Conservation (phyloP, 2,797 vertebrate genomes). For the Ispidina picta region DNA sequence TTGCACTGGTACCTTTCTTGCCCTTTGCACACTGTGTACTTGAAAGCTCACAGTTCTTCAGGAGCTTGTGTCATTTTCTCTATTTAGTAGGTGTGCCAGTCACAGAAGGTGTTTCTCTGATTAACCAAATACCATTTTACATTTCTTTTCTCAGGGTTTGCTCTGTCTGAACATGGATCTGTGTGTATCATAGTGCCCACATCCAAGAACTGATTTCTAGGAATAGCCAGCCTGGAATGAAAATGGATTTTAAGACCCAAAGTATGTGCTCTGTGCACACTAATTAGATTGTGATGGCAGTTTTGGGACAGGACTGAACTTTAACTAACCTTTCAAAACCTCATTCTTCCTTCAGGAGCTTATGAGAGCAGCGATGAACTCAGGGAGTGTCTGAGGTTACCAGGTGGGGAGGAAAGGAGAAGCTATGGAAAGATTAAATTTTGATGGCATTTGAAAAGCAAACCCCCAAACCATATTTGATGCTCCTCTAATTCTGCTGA, state of each 20-base stretch:
- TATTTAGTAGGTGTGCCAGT: background rate
- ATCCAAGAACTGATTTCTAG: background rate
- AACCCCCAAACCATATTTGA: background rate
- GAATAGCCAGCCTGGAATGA: background rate
- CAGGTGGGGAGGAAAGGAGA: background rate
- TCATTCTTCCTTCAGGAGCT: background rate
- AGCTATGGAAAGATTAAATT: slow-evolving; percentile 8
- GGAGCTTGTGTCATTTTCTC: background rate
- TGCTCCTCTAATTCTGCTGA: background rate
- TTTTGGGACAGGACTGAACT: slow-evolving; percentile 14
- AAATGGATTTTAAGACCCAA: slow-evolving; percentile 5
- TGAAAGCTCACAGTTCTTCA: background rate
- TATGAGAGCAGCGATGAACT: background rate
- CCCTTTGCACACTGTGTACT: background rate
- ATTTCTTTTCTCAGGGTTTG: background rate
- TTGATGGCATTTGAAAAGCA: slow-evolving; percentile 19
- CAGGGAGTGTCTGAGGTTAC: background rate
- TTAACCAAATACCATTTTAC: background rate
- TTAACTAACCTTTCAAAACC: slow-evolving; percentile 32
- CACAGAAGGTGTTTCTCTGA: background rate
- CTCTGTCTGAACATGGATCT: background rate
- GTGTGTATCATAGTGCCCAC: background rate
- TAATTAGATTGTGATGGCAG: slow-evolving; percentile 17
- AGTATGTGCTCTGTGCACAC: background rate
- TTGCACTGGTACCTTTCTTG: background rate